Evolutionary conservation across 1,140 invertebrate species (phyloP).

Genomic region (Megalopta genalis): DNA sequence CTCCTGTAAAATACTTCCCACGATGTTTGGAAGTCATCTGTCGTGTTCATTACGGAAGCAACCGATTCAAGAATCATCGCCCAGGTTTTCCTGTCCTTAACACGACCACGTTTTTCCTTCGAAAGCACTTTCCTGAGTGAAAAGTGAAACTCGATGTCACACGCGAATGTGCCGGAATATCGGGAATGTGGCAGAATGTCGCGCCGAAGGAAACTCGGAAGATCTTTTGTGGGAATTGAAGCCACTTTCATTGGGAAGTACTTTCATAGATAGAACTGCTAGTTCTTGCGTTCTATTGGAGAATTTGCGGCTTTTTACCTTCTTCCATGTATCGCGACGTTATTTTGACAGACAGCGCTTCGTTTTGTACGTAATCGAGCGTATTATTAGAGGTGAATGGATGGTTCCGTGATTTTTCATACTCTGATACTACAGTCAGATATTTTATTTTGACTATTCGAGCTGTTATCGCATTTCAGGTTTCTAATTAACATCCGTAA

Average conservation of each 20-base stretch:
- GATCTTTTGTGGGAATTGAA: conserved; percentile 26
- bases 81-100: background rate
- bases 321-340: no score
- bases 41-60: background rate
- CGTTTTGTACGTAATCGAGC: no score
- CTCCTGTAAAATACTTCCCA: no score
- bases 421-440: no score
- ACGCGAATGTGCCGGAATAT: no score
- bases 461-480: no score
- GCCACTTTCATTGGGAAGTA: conserved; percentile 16
- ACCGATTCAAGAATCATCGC: background rate
- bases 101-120: background rate
- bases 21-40: background rate
- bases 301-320: background rate
- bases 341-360: no score
- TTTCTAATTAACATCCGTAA: no score
- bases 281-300: background rate
- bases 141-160: conserved; percentile 33
- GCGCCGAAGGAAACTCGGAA: background rate
- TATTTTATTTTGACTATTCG: no score
- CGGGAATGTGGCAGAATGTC: conserved; percentile 9
- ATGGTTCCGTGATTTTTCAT: no score
- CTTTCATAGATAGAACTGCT: background rate
- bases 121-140: conserved; percentile 22
- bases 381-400: no score